Evolutionary conservation across 2,113 vertebrate species (phyloP).

Genomic region (Microtus ochrogaster): DNA sequence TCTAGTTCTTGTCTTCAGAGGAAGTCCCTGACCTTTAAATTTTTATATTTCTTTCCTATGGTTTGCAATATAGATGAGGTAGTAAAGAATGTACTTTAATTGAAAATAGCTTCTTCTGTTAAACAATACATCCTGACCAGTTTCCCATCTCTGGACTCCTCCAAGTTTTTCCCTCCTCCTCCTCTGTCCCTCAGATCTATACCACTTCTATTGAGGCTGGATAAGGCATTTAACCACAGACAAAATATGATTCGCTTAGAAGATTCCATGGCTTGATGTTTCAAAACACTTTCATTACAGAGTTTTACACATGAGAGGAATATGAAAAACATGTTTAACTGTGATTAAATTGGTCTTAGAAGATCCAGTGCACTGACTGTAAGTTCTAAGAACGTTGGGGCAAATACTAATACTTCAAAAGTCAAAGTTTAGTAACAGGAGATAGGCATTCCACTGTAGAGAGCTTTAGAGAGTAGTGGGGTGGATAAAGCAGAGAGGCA

Average conservation of each 20-base stretch:
- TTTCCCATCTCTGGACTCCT: neutral
- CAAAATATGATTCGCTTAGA: neutral
- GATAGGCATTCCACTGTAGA: neutral
- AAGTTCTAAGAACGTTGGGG: neutral
- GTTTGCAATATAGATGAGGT: neutral
- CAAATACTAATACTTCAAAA: neutral
- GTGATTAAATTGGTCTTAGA: neutral
- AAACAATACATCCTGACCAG: neutral
- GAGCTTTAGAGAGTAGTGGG: neutral
- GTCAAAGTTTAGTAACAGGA: neutral
- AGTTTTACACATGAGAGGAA: neutral
- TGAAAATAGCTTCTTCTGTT: neutral
- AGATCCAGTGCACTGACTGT: neutral
- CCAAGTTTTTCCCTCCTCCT: neutral
- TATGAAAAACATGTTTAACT: neutral
- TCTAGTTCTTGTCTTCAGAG: neutral
- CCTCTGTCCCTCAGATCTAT: too few species aligned
- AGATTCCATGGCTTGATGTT: neutral
- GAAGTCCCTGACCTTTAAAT: neutral
- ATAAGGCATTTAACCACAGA: neutral
- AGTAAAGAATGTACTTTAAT: neutral
- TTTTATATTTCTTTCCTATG: neutral
- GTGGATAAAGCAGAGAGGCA: neutral
- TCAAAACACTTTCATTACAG: neutral
- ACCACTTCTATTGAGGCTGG: neutral